These are phyloP conservation scores for Harpagus bidentatus DNA, from an alignment of 2,113 vertebrate genomes.

Conservation along the genomic window DNA sequence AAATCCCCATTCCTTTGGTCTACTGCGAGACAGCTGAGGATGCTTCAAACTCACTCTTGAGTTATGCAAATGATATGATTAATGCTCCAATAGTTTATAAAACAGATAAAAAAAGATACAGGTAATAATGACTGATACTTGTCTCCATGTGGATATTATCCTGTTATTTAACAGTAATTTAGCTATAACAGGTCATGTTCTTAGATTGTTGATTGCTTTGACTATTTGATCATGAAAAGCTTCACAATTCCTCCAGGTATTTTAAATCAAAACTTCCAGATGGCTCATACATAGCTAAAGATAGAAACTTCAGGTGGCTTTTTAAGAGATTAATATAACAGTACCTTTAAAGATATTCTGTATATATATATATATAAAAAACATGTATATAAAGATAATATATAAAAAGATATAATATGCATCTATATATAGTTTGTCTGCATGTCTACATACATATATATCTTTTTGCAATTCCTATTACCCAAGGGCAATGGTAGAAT, in stretches of 20 bases:
- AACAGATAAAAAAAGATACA: not conserved
- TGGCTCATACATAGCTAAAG: not conserved
- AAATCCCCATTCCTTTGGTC: conserved; percentile 3
- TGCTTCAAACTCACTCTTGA: not conserved
- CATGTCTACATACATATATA: not conserved
- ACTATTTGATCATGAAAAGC: not conserved
- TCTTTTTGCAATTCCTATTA: not conserved
- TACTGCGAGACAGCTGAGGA: not conserved
- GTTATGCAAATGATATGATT: not conserved
- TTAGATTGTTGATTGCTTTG: not conserved
- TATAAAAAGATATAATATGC: not conserved
- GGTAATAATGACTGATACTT: not conserved
- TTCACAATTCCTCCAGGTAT: not conserved
- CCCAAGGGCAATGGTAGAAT: not conserved
- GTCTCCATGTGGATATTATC: not conserved
- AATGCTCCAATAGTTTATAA: not conserved
- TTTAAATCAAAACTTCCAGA: not conserved
- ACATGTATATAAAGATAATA: not conserved
- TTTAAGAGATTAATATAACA: not conserved
- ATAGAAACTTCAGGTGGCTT: not conserved
- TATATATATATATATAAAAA: not conserved
- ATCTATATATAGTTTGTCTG: not conserved
- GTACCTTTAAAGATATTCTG: not conserved
- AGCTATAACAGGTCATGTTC: not conserved
- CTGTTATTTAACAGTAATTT: not conserved